Base-by-base conservation (phyloP, 2,113 vertebrate species). In the Numenius arquata region DNA sequence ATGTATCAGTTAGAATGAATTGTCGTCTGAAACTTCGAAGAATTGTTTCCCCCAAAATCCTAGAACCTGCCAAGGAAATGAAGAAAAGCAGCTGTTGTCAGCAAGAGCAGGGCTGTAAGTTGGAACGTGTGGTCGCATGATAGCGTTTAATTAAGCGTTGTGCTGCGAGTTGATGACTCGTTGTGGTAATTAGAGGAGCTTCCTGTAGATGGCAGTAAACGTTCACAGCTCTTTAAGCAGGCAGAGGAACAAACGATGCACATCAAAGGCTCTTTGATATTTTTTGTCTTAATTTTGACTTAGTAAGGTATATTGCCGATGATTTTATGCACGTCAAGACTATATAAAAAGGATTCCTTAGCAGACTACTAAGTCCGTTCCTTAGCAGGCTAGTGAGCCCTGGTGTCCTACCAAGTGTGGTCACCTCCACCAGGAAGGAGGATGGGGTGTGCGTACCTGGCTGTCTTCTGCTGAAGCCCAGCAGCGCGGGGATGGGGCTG, bases 131-230 rank as follows among this genome's bases (percentile, higher is more conserved):
- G 30, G n/a, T 78, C 34, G 23, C 41, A 1, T 5, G 9, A 1
- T 3, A 7, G 27, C 1, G 12, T 45, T 21, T 20, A 30, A 41
- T 38, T 13, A 40, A 73, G 55, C 77, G 0, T 11, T 15, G 9
- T 6, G 36, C 40, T 36, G 36, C 1, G 2, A 10, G 43, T 3
- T 9, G 36, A 5, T 25, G 53, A 25, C 38, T 20, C 38, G 3
- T 15, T 3, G 52, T 1, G 43, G 89, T 76, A 56, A 55, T 76
- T 17, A 63, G 56, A 7, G 16, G 1, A 3, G 36, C 29, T 22
- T 16, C 96, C 98, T 76, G 89, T 11, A 97, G 97, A 55, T 97
- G 97, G 96, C 94, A 68, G 84, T 19, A 19, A 1, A 20, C 4
- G 20, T 67, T 70, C 65, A 63, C n/a, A 8, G 17, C 65, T 79